phyloP scores from a whole-genome alignment of 2,888 invertebrate genomes.

The Epistrophe grossulariae region DNA sequence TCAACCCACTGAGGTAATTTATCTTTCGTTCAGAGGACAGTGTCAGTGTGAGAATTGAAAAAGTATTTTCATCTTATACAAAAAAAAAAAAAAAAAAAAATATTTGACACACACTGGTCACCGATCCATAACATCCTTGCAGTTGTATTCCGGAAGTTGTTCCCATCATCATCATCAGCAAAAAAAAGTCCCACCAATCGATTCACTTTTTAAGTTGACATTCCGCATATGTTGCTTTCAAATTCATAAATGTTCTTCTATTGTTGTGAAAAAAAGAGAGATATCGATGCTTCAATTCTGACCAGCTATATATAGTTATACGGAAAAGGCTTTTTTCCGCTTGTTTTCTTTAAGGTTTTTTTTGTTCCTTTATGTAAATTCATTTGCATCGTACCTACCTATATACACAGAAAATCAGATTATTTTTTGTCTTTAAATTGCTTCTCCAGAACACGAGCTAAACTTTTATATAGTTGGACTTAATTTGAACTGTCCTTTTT shows the following conservation, averaged over 20 bases:
- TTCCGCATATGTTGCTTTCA: conserved; percentile 64
- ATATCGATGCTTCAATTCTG: conserved; percentile 8
- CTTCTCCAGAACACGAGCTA: background rate
- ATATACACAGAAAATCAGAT: conserved; percentile 6
- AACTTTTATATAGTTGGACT: background rate
- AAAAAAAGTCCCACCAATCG: conserved; percentile 28
- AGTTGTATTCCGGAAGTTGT: conserved; percentile 6
- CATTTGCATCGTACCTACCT: conserved; percentile 52
- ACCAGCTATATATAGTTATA: background rate
- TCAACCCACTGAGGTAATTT: conserved; percentile 70
- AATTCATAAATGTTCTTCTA: conserved; percentile 65
- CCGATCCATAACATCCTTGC: conserved; percentile 39
- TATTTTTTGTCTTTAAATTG: background rate
- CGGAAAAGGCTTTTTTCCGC: conserved; percentile 53
- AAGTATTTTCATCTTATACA: background rate
- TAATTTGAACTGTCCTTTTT: conserved; percentile 7
- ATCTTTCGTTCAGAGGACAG: conserved; percentile 73
- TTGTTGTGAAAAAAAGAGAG: conserved; percentile 28
- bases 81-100: conserved; percentile 9
- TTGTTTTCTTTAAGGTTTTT: conserved; percentile 62
- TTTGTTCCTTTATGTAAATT: conserved; percentile 34
- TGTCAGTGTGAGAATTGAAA: conserved; percentile 66
- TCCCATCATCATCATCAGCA: background rate
- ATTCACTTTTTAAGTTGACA: conserved; percentile 66
- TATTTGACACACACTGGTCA: conserved; percentile 23